A percentile compares a stretch with the other conserved stretches of the same genome.
phyloP scores from a whole-genome alignment of 2,797 vertebrate species.

The Acestrorhynchus altus region DNA sequence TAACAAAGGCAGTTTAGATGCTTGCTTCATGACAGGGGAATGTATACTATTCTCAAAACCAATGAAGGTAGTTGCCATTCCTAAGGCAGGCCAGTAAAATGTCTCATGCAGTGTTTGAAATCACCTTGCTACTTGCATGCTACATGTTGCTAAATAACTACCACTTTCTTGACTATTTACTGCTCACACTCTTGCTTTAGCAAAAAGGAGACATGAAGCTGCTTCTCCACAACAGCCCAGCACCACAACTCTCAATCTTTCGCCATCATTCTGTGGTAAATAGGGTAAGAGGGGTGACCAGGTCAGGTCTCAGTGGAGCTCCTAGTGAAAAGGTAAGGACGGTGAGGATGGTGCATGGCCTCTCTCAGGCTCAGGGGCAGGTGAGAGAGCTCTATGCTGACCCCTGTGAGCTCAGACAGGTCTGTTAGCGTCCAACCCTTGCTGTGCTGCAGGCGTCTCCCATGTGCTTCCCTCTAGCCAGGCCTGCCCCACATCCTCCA shows the following conservation, averaged over 20 bases:
- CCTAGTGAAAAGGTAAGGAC: constrained; percentile 31
- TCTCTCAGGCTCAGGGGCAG: constrained; percentile 63
- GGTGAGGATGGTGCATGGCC: constrained; percentile 19
- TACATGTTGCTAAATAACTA: neutral
- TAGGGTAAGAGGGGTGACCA: constrained; percentile 16
- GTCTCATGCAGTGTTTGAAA: too few species aligned
- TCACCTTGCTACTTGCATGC: too few species aligned
- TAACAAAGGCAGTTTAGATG: too few species aligned
- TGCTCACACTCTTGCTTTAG: constrained; percentile 52
- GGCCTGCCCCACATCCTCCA: constrained; percentile 71
- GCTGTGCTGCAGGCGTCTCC: constrained; percentile 76
- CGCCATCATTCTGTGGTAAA: constrained; percentile 17
- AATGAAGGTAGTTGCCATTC: too few species aligned
- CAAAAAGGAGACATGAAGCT: neutral
- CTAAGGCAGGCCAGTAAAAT: too few species aligned
- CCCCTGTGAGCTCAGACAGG: constrained; percentile 68
- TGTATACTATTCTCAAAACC: too few species aligned
- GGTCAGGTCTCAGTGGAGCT: constrained; percentile 35
- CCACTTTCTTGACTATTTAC: constrained; percentile 57
- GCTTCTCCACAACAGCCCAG: neutral
- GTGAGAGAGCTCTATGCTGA: constrained; percentile 77
- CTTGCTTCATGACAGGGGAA: too few species aligned
- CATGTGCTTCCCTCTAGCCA: constrained; percentile 78
- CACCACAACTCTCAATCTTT: constrained; percentile 6
- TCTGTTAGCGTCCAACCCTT: constrained; percentile 70